These are phyloP conservation scores for Chaetodon auriga DNA, from an alignment of 2,113 vertebrate genomes.

Conservation along the genomic window DNA sequence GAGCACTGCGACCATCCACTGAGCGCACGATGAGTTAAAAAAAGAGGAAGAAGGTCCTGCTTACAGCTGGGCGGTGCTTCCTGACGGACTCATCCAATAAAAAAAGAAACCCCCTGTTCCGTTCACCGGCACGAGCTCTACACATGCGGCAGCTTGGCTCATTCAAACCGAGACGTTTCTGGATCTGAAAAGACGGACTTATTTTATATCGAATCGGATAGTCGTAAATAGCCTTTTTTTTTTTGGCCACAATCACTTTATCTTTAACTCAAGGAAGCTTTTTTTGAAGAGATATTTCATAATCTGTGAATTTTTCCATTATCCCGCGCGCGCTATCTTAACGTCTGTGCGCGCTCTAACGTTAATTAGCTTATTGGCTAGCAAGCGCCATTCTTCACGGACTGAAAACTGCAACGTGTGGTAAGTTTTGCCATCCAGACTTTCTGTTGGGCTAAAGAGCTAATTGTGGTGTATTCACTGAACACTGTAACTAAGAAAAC, in stretches of 20 bases:
- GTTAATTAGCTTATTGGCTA: slow-evolving; percentile 71
- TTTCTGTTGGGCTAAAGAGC: not conserved
- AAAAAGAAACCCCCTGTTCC: slow-evolving; percentile 9
- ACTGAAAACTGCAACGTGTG: slow-evolving; percentile 58
- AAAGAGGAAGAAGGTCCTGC: not conserved
- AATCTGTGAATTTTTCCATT: slow-evolving; percentile 4
- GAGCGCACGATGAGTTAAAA: slow-evolving; percentile 10
- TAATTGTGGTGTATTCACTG: fast-evolving
- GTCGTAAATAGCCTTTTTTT: not conserved
- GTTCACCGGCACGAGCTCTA: slow-evolving; percentile 33
- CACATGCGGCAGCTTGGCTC: not conserved
- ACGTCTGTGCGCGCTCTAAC: slow-evolving; percentile 59
- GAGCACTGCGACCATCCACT: not conserved
- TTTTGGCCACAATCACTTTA: not conserved
- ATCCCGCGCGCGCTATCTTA: slow-evolving; percentile 75
- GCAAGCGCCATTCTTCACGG: slow-evolving; percentile 15
- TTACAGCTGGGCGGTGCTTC: slow-evolving; percentile 43
- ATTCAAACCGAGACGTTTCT: slow-evolving; percentile 57
- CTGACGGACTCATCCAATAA: slow-evolving; percentile 53
- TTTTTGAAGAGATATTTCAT: slow-evolving; percentile 5
- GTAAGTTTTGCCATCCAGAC: slow-evolving; percentile 59
- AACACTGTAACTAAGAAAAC: not conserved
- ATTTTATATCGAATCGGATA: not conserved
- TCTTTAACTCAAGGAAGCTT: not conserved
- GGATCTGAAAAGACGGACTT: not conserved